Evolutionary conservation across 2,888 invertebrate species (phyloP), one percentile per base, ranked within the genome.

Genomic region (Tipula confusa): DNA sequence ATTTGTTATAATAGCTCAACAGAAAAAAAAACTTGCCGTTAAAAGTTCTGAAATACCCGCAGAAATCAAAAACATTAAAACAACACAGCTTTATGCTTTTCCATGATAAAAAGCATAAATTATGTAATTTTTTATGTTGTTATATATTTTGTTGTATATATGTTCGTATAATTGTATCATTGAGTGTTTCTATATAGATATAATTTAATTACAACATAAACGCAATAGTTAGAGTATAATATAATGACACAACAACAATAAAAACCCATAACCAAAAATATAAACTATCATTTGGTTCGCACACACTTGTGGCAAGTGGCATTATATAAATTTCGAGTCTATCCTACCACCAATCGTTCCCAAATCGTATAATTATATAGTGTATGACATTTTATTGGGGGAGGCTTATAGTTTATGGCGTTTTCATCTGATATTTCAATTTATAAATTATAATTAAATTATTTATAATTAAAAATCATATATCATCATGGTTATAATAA

Each of bases 381-480:
- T n/a, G 64, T 24, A 9, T 9, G 9, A 64, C 18, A 64, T 64
- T 64, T 64, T 24, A 24, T 64, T 64, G 18, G 5, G 38, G 11
- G n/a, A 6, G 64, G 24, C n/a, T 64, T 24, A 64, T 24, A 24
- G 64, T 64, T 64, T 64, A 64, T 64, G 18, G 64, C 64, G 24
- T 64, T 64, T 64, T 18, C 24, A 64, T 64, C 64, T 24, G 64
- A 64, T 64, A 64, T 9, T 64, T 24, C 24, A 64, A n/a, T 64
- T 64, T 64, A 64, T 64, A 64, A 64, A 64, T 64, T 24, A 64
- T 64, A 64, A 64, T 64, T 64, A 64, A 64, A 64, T 64, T 64
- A 24, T 64, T 64, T 64, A 24, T 64, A 64, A 64, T 64, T 64
- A 64, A 64, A 64, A 24, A 24, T 64, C 64, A 2, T 64, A 64